Evolutionary conservation across 2,888 invertebrate species (phyloP).

Genomic region (Homarus gammarus): DNA sequence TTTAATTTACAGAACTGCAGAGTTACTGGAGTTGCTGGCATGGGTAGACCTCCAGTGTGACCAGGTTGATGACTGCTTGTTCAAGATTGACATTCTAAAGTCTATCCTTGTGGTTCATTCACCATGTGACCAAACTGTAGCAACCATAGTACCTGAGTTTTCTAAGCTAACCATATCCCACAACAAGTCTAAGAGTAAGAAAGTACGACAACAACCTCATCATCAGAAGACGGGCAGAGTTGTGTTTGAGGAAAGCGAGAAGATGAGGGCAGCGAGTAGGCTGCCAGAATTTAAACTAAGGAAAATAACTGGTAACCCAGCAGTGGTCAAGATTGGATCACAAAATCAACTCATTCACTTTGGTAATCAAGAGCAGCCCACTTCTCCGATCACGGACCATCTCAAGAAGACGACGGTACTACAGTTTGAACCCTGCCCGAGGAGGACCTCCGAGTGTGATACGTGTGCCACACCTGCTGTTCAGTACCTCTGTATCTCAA

Average conservation of each 20-base stretch:
- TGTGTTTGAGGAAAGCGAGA: constrained; percentile 15
- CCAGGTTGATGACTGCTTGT: constrained; percentile 71
- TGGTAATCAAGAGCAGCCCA: background rate
- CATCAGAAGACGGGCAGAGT: background rate
- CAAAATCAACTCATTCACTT: constrained; percentile 16
- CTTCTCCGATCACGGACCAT: constrained; percentile 30
- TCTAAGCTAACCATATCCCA: constrained; percentile 13
- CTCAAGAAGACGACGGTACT: constrained; percentile 22
- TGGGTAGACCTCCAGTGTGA: constrained; percentile 73
- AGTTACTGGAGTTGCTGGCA: constrained; percentile 57
- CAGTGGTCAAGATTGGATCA: constrained; percentile 27
- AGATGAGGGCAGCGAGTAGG: constrained; percentile 27
- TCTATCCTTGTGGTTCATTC: constrained; percentile 28
- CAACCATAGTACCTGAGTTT: constrained; percentile 6
- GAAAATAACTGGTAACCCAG: background rate
- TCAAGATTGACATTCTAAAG: constrained; percentile 66
- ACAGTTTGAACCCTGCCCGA: constrained; percentile 21
- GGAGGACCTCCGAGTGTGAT: constrained; percentile 4
- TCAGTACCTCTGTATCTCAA: constrained; percentile 46
- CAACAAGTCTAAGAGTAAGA: background rate
- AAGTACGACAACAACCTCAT: background rate
- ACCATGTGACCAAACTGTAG: constrained; percentile 7
- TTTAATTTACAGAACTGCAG: constrained; percentile 60
- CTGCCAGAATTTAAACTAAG: constrained; percentile 2
- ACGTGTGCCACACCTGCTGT: constrained; percentile 54